These are phyloP conservation scores for Mormyrops attenuatus DNA, from an alignment of 2,797 vertebrate species.

Conservation along the genomic window DNA sequence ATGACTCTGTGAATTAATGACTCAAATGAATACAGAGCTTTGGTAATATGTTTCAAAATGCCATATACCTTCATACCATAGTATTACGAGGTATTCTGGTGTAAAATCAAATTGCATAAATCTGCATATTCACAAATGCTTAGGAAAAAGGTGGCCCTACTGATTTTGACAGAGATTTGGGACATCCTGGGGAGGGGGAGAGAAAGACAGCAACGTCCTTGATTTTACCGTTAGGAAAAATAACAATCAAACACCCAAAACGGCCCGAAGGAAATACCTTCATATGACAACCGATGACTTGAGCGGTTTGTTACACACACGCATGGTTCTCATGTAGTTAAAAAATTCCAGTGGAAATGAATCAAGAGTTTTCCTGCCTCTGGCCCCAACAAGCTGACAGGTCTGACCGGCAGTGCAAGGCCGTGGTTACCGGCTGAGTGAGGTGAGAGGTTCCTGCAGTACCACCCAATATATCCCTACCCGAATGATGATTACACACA, in stretches of 20 bases:
- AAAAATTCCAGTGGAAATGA: conserved; percentile 1
- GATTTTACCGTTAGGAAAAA: conserved; percentile 1
- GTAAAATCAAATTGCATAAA: not conserved
- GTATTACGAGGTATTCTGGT: not conserved
- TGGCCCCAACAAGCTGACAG: conserved; percentile 1
- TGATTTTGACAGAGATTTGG: not conserved
- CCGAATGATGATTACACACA: not conserved
- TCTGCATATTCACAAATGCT: not conserved
- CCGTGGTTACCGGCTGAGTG: not conserved
- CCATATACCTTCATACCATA: not conserved
- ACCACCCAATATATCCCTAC: not conserved
- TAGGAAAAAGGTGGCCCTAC: not conserved
- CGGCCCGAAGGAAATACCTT: not conserved
- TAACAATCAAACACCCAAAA: not conserved
- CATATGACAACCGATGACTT: not conserved
- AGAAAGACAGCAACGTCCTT: not conserved
- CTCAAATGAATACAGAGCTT: not conserved
- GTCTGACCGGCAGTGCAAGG: not conserved
- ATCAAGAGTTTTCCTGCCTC: not conserved
- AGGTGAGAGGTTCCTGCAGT: not conserved
- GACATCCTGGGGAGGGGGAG: not conserved
- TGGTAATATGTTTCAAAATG: not conserved
- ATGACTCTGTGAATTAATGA: not conserved
- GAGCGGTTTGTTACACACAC: not conserved
- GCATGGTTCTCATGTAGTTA: not conserved